Percentiles rank a stretch among this genome's conserved stretches.
Evolutionary conservation across 2,888 invertebrate genomes (phyloP).

Genomic region (Drosophila robusta): DNA sequence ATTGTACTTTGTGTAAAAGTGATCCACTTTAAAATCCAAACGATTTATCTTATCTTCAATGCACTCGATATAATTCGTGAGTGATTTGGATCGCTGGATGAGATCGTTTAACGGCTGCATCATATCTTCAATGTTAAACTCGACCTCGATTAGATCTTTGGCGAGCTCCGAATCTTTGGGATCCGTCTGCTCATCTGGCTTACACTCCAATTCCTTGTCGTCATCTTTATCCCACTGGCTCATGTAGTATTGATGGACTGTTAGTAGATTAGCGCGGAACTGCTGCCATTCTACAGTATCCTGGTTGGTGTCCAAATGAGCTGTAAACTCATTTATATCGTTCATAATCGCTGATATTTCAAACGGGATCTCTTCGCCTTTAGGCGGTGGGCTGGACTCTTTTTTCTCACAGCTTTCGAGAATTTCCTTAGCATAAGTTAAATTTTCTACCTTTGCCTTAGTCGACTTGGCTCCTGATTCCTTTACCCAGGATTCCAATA

Average conservation of each 20-base stretch:
- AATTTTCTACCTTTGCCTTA: background rate
- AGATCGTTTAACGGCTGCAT: constrained; percentile 19
- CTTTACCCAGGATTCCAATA: background rate
- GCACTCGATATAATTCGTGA: constrained; percentile 5
- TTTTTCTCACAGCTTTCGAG: background rate
- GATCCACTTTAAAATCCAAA: constrained; percentile 24
- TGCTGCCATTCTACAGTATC: constrained; percentile 41
- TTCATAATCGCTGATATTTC: constrained; percentile 23
- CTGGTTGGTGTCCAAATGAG: constrained; percentile 22
- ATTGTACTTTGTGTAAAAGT: constrained; percentile 28
- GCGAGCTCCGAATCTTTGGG: background rate
- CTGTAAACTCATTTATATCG: constrained; percentile 42
- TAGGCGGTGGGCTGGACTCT: background rate
- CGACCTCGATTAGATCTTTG: background rate
- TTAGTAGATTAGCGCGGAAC: constrained; percentile 38
- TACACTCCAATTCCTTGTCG: background rate
- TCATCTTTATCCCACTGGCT: background rate
- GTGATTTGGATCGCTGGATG: constrained; percentile 7
- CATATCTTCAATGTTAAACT: constrained; percentile 7
- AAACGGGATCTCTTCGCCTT: background rate
- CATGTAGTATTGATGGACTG: constrained; percentile 47
- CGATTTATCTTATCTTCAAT: constrained; percentile 30
- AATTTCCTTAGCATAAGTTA: background rate
- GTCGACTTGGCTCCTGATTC: background rate
- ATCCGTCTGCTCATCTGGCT: background rate